Evolutionary conservation across 2,888 invertebrate genomes (phyloP).

Genomic region (Candidula unifasciata): DNA sequence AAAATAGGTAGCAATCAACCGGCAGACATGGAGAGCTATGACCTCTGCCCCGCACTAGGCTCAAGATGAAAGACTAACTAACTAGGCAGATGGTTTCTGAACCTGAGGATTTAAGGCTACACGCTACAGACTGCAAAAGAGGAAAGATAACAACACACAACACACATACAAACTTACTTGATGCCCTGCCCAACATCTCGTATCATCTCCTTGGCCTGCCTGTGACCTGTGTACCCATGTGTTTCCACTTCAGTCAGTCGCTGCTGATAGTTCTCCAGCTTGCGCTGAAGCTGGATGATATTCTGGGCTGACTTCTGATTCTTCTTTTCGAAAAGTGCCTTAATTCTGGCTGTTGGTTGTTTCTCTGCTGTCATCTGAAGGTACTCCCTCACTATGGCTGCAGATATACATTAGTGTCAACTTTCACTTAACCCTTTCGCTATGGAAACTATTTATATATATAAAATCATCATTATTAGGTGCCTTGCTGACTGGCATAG

Average conservation of each 20-base stretch:
- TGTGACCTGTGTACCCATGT: conserved; percentile 85
- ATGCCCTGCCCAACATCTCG: conserved; percentile 96
- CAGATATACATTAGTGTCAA: not conserved
- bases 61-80: too few species aligned
- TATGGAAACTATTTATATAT: not conserved
- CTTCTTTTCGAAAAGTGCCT: conserved; percentile 97
- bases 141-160: too few species aligned
- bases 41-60: too few species aligned
- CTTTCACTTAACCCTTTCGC: not conserved
- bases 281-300: conserved; percentile 95
- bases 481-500: too few species aligned
- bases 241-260: conserved; percentile 87
- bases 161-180: conserved; percentile 85
- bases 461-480: not conserved
- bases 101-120: too few species aligned
- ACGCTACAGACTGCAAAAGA: too few species aligned
- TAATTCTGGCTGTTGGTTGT: conserved; percentile 93
- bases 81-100: too few species aligned
- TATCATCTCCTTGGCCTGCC: conserved; percentile 92
- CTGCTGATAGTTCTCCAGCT: conserved; percentile 92
- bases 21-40: too few species aligned
- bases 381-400: conserved; percentile 98
- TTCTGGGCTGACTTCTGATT: conserved; percentile 97
- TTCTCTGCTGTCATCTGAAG: conserved; percentile 92
- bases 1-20: too few species aligned